phyloP scores from a whole-genome alignment of 1,140 invertebrate genomes.

The Zeugodacus cucurbitae region DNA sequence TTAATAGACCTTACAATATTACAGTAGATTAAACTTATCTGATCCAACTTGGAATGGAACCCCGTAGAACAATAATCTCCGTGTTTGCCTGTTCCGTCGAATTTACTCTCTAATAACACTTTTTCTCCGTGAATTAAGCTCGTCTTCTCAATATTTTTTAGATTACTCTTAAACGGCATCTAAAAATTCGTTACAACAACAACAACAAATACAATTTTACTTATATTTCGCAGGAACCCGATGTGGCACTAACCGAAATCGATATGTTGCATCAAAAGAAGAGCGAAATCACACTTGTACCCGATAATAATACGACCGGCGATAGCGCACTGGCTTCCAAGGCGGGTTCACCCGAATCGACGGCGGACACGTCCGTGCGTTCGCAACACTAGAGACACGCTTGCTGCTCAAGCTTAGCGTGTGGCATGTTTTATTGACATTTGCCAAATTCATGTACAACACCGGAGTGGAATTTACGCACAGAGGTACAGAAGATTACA shows the following conservation, averaged over 20 bases:
- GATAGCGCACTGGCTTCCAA: conserved; percentile 13
- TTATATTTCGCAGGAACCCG: conserved; percentile 54
- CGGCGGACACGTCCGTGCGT: not conserved
- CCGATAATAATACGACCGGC: not conserved
- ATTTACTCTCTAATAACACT: not conserved
- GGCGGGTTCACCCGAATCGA: not conserved
- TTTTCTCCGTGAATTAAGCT: not conserved
- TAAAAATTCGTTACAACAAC: too few relatives aligned
- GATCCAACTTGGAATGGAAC: too few relatives aligned
- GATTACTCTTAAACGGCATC: too few relatives aligned
- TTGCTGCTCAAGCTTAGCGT: not conserved
- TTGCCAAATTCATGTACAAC: not conserved
- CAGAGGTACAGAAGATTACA: not conserved
- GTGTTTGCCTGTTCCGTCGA: not conserved
- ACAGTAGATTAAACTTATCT: too few relatives aligned
- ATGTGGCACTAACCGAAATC: conserved; percentile 60
- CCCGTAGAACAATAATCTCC: too few relatives aligned
- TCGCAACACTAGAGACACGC: not conserved
- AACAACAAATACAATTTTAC: not conserved
- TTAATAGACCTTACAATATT: too few relatives aligned
- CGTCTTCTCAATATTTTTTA: too few relatives aligned
- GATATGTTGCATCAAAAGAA: conserved; percentile 62
- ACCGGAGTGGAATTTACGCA: not conserved
- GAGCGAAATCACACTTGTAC: conserved; percentile 33
- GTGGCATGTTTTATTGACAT: not conserved